Conservation (phyloP, 2,888 invertebrate species). For the Ochropleura leucogaster region DNA sequence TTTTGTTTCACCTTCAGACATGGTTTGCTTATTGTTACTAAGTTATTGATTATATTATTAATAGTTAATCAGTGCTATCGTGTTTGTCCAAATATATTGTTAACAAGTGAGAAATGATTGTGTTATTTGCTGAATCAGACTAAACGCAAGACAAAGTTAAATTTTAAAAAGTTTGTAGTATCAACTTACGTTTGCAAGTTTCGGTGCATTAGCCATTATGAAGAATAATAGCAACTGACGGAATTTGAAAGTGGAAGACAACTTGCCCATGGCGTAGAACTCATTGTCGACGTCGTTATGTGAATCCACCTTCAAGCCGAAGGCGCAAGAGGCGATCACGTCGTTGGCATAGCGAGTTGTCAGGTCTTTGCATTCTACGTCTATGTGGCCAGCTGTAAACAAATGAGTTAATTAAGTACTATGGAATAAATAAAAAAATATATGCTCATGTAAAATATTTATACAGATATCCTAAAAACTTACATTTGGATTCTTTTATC, state of each 20-base stretch:
- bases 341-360: constrained; percentile 87
- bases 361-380: constrained; percentile 83
- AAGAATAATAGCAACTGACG: constrained; percentile 69
- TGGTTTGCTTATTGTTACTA: neutral
- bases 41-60: neutral
- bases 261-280: constrained; percentile 89
- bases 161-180: too few relatives aligned
- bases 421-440: neutral
- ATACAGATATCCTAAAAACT: constrained; percentile 16
- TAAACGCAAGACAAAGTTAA: neutral
- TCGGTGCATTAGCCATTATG: constrained; percentile 63
- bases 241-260: constrained; percentile 75
- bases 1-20: neutral
- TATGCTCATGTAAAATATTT: too few relatives aligned
- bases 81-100: neutral
- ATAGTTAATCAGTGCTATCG: neutral
- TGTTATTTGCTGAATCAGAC: neutral
- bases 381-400: constrained; percentile 68
- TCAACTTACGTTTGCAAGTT: constrained; percentile 66
- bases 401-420: neutral
- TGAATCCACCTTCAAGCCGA: constrained; percentile 90
- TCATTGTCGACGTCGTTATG: constrained; percentile 87
- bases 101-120: neutral
- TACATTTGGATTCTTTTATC: constrained; percentile 72
- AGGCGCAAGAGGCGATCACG: constrained; percentile 89